Conservation (phyloP, 2,113 vertebrate genomes). For the Psilopogon haemacephalus region DNA sequence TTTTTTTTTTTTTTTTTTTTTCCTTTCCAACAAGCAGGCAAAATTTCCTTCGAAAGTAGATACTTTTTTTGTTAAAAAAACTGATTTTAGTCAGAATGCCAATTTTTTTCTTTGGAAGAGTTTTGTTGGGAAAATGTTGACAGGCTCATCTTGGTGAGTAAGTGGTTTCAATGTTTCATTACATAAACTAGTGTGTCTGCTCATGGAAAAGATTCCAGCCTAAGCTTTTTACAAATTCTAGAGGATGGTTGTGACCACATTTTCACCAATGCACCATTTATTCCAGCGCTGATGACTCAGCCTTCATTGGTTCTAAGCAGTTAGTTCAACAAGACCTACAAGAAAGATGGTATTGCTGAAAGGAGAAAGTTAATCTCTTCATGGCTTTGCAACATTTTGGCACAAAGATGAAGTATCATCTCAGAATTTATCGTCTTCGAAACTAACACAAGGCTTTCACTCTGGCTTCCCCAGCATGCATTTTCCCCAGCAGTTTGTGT, state of each 20-base stretch:
- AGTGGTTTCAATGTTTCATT: not conserved
- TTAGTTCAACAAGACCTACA: not conserved
- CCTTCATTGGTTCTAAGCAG: not conserved
- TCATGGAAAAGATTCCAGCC: not conserved
- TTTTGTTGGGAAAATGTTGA: conserved; percentile 13
- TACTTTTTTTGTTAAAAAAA: not conserved
- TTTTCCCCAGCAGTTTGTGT: not conserved
- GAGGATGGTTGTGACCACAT: not conserved
- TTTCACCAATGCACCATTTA: not conserved
- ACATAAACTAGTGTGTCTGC: not conserved
- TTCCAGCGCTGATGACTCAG: not conserved
- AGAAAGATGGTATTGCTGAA: not conserved
- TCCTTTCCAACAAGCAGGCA: conserved; percentile 10
- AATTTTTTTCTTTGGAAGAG: conserved; percentile 7
- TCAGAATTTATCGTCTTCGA: not conserved
- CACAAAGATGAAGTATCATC: not conserved
- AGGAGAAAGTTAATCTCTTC: not conserved
- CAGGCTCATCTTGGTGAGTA: not conserved
- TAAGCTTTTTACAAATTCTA: not conserved
- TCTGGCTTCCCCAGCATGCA: not conserved
- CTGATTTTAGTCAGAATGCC: not conserved
- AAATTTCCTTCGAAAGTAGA: conserved; percentile 4
- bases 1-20: conserved; percentile 32
- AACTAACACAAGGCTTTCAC: not conserved
- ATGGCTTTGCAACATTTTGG: not conserved